These are phyloP conservation scores for Drosophila tani DNA, from an alignment of 1,140 invertebrate genomes.

Conservation along the genomic window DNA sequence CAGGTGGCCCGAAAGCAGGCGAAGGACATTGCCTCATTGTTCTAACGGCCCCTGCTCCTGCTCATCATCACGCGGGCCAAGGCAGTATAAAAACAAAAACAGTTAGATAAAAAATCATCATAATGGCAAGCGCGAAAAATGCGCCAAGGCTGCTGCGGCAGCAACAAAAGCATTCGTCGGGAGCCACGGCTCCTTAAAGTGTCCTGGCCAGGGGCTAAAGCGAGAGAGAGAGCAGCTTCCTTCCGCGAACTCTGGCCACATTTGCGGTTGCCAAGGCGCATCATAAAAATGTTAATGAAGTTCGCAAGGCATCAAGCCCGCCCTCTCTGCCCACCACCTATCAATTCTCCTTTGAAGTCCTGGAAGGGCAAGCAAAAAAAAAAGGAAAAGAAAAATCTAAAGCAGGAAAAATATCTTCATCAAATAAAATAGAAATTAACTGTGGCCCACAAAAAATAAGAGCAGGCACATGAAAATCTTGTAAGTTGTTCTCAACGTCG, in stretches of 20 bases:
- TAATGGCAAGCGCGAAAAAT: constrained; percentile 65
- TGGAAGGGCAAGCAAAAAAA: constrained; percentile 17
- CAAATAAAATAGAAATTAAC: constrained; percentile 80
- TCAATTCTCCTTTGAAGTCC: constrained; percentile 60
- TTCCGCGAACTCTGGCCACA: constrained; percentile 54
- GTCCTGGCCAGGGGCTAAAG: constrained; percentile 23
- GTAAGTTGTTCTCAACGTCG: constrained; percentile 47
- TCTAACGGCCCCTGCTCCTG: constrained; percentile 24
- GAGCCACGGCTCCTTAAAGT: constrained; percentile 39
- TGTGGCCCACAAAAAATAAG: constrained; percentile 59
- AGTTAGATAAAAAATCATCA: constrained; percentile 80
- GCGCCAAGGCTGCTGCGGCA: constrained; percentile 70
- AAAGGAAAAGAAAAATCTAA: constrained; percentile 45
- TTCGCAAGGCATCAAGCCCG: constrained; percentile 54
- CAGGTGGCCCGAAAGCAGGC: constrained; percentile 68
- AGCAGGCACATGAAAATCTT: constrained; percentile 36
- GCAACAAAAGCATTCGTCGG: constrained; percentile 46
- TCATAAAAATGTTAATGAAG: constrained; percentile 84
- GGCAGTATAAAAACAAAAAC: constrained; percentile 70
- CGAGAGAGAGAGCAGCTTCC: constrained; percentile 5
- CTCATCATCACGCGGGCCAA: constrained; percentile 13
- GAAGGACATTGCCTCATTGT: constrained; percentile 70
- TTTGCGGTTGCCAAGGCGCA: constrained; percentile 79
- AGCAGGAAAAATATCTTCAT: constrained; percentile 66
- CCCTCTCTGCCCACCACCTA: constrained; percentile 23